phyloP scores from a whole-genome alignment of 2,113 vertebrate species.

The Furnarius figulus region DNA sequence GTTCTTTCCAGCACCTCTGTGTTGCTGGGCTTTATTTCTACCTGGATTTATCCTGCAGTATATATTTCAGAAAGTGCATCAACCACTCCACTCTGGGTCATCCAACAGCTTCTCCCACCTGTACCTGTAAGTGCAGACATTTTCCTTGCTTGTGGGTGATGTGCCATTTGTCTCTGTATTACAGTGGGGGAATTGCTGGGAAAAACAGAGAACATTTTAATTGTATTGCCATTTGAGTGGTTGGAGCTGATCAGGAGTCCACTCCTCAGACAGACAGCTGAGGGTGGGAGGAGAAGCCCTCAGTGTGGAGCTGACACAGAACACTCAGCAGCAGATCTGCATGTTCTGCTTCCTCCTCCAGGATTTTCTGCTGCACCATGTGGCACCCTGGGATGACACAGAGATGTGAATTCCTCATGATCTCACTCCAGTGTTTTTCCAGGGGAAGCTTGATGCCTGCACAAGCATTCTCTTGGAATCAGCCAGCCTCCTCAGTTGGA shows the following conservation, averaged over 20 bases:
- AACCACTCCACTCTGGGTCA: not conserved
- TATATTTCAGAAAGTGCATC: not conserved
- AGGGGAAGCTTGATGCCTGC: not conserved
- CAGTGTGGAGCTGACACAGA: not conserved
- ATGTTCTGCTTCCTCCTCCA: not conserved
- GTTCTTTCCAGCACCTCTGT: not conserved
- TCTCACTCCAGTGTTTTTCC: not conserved
- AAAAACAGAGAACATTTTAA: not conserved
- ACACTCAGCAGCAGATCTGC: not conserved
- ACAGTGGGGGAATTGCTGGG: not conserved
- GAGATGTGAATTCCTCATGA: not conserved
- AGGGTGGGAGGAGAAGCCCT: not conserved
- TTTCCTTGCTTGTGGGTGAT: not conserved
- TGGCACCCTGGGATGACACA: not conserved
- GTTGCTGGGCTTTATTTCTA: not conserved
- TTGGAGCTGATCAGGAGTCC: not conserved
- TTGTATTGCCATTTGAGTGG: not conserved
- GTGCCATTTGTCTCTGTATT: not conserved
- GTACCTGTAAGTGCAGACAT: not conserved
- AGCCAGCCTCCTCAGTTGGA: not conserved
- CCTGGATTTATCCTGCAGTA: not conserved
- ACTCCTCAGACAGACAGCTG: not conserved
- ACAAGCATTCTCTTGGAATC: not conserved
- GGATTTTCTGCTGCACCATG: not conserved
- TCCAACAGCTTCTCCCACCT: not conserved